Evolutionary conservation across 2,113 vertebrate species (phyloP).

Genomic region (Otolemur garnettii): DNA sequence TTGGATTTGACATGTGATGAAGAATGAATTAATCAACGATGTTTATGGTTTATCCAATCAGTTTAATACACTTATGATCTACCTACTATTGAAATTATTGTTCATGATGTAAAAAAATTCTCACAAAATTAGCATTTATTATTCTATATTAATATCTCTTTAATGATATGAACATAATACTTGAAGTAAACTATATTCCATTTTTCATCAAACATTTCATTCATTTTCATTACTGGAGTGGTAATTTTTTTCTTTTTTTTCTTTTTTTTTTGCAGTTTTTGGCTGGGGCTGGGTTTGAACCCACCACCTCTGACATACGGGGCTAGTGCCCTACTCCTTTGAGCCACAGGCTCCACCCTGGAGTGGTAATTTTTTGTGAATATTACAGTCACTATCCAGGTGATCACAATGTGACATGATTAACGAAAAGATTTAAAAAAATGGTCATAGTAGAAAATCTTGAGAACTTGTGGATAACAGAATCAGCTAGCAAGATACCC

Average conservation of each 20-base stretch:
- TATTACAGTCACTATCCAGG: slow-evolving; percentile 75
- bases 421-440: slow-evolving; percentile 75
- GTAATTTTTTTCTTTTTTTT: too few species aligned
- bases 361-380: slow-evolving; percentile 73
- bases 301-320: too few species aligned
- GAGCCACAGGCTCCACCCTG: too few species aligned
- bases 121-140: neutral
- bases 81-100: neutral
- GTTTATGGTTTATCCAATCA: neutral
- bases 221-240: slow-evolving; percentile 74
- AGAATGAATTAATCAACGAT: neutral
- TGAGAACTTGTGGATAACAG: neutral
- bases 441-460: neutral
- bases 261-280: neutral
- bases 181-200: slow-evolving; percentile 75
- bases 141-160: neutral
- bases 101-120: neutral
- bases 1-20: neutral
- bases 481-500: neutral
- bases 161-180: neutral
- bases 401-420: slow-evolving; percentile 78
- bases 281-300: too few species aligned
- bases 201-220: slow-evolving; percentile 80
- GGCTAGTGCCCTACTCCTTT: too few species aligned
- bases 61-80: neutral